Percentiles rank a stretch among this genome's conserved stretches.
Evolutionary conservation across 2,888 invertebrate genomes (phyloP).

Genomic region (Agonopterix heracliana): DNA sequence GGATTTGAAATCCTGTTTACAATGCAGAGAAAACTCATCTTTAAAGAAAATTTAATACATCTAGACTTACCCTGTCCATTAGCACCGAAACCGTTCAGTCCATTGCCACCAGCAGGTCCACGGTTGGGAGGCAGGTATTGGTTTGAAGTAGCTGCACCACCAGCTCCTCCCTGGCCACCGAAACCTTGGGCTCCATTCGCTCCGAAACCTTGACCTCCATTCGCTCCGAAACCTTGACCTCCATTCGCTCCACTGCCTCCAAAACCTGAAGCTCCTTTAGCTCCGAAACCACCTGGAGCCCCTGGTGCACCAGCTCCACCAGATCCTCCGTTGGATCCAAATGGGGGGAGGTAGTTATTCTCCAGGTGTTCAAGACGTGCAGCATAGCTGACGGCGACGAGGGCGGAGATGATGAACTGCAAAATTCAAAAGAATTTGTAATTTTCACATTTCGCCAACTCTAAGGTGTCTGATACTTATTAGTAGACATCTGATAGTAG

Average conservation of each 20-base stretch:
- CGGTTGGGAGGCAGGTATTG: conserved; percentile 62
- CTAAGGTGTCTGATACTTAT: too few relatives aligned
- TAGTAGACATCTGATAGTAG: too few relatives aligned
- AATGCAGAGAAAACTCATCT: too few relatives aligned
- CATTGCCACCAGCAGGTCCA: conserved; percentile 27
- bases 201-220: background rate
- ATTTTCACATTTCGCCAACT: too few relatives aligned
- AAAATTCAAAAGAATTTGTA: conserved; percentile 2
- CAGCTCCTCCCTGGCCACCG: conserved; percentile 10
- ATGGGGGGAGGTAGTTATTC: conserved; percentile 58
- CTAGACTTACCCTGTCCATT: too few relatives aligned
- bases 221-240: background rate
- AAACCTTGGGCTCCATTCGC: conserved; percentile 7
- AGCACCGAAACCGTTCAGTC: too few relatives aligned
- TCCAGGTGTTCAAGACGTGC: conserved; percentile 62
- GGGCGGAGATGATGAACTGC: conserved; percentile 55
- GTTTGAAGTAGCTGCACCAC: conserved; percentile 50
- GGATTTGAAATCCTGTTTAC: too few relatives aligned
- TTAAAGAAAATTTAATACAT: too few relatives aligned
- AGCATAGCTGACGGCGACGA: conserved; percentile 51
- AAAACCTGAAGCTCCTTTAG: background rate
- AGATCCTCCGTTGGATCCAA: conserved; percentile 11
- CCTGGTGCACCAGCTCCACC: background rate
- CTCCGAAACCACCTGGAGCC: background rate
- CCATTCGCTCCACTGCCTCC: background rate